phyloP scores from a whole-genome alignment of 2,797 vertebrate species.

The Hyperoplus lanceolatus region DNA sequence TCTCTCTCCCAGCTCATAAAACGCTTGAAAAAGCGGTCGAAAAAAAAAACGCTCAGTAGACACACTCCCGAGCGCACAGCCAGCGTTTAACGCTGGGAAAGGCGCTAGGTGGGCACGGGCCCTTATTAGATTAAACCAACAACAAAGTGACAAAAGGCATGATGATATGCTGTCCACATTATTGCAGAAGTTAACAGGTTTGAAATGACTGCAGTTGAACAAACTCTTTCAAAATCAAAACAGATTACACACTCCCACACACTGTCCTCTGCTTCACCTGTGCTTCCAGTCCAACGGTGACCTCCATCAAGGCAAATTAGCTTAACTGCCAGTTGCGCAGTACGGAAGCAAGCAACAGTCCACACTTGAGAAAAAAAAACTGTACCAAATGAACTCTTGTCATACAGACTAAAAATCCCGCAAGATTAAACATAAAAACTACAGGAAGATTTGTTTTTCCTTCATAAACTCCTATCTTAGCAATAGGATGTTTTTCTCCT shows the following conservation, averaged over 20 bases:
- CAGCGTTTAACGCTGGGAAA: no score
- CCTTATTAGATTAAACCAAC: neutral
- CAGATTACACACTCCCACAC: neutral
- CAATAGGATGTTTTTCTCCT: neutral
- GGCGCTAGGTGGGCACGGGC: no score
- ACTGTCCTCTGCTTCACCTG: slow-evolving; percentile 1
- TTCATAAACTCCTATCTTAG: neutral
- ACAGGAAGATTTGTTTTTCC: neutral
- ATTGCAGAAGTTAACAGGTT: neutral
- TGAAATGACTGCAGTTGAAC: neutral
- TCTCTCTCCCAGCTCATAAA: no score
- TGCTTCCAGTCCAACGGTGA: neutral
- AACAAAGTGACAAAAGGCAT: no score
- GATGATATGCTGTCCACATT: neutral
- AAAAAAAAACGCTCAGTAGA: no score
- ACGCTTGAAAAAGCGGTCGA: no score
- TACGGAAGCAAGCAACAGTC: no score
- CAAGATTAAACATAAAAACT: no score
- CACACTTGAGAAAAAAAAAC: neutral
- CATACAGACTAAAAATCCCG: neutral
- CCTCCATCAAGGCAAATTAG: neutral
- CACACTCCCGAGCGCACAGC: no score
- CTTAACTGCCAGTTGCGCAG: neutral
- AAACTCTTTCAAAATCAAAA: neutral
- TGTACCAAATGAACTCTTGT: neutral